Percentiles rank a stretch among this genome's conserved stretches.
These are phyloP conservation scores for Chaetodon auriga DNA, from an alignment of 2,113 vertebrate species.

Conservation along the genomic window DNA sequence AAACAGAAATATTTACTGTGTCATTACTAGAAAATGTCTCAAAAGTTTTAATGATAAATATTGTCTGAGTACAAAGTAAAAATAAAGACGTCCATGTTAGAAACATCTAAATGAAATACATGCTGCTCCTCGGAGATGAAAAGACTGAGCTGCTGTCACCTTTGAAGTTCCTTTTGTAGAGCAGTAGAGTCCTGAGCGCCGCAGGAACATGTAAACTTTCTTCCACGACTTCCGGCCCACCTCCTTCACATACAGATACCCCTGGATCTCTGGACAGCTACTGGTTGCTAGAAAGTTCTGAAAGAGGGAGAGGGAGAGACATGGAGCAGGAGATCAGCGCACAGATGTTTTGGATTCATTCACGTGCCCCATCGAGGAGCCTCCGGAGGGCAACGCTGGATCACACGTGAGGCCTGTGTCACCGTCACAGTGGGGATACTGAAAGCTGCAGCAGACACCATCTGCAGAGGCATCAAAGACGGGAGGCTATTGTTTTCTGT, in stretches of 20 bases:
- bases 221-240: conserved; percentile 97
- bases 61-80: neutral
- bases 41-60: neutral
- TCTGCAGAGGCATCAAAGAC: conserved; percentile 23
- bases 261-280: conserved; percentile 98
- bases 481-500: conserved; percentile 9
- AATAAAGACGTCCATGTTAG: neutral
- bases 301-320: conserved; percentile 12
- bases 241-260: conserved; percentile 95
- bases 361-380: neutral
- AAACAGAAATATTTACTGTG: conserved; percentile 8
- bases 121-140: conserved; percentile 5
- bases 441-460: conserved; percentile 15
- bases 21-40: neutral
- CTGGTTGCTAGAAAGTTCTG: conserved; percentile 96
- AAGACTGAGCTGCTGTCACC: conserved; percentile 78
- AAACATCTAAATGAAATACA: neutral
- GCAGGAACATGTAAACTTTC: conserved; percentile 93
- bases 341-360: neutral
- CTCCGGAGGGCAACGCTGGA: conserved; percentile 6
- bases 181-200: conserved; percentile 96
- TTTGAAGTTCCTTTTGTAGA: conserved; percentile 98
- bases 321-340: neutral
- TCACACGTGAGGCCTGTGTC: conserved; percentile 47
- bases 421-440: conserved; percentile 7